Evolutionary conservation across 2,797 vertebrate genomes (phyloP).

Genomic region (Sus cebifrons): DNA sequence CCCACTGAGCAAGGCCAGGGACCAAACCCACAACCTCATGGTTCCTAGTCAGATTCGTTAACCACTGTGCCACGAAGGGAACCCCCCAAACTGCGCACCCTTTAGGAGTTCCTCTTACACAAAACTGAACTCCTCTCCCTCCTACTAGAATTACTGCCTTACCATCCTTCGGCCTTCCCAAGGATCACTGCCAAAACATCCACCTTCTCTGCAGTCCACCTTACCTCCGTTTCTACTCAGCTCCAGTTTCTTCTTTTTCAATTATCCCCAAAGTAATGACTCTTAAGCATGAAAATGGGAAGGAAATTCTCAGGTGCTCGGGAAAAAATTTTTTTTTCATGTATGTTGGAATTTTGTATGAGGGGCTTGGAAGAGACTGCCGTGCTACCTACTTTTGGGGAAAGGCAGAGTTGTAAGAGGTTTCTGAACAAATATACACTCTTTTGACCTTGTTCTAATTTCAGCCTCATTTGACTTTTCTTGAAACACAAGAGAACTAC

Average conservation of each 20-base stretch:
- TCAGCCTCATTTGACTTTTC: slow-evolving; percentile 11
- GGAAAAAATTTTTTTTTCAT: neutral
- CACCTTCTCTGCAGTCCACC: neutral
- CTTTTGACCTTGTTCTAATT: slow-evolving; percentile 2
- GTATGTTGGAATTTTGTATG: neutral
- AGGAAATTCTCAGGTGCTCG: neutral
- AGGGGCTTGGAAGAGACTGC: neutral
- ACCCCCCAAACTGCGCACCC: neutral
- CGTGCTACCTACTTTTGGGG: neutral
- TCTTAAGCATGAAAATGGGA: slow-evolving; percentile 26
- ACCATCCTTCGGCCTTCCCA: neutral
- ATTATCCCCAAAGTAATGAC: neutral
- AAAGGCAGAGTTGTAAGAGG: neutral
- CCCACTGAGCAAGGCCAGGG: too few species aligned
- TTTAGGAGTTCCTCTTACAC: too few species aligned
- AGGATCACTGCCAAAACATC: neutral
- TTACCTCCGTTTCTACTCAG: neutral
- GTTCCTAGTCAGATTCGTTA: too few species aligned
- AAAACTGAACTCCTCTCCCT: neutral
- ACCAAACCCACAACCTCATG: too few species aligned
- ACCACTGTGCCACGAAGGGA: too few species aligned
- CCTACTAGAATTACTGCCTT: neutral
- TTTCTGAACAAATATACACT: neutral
- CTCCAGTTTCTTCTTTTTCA: neutral
- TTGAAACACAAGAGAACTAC: slow-evolving; percentile 9